A percentile compares a stretch with the other conserved stretches of the same genome.
Evolutionary conservation across 2,888 invertebrate genomes (phyloP).

Genomic region (Crocallis elinguaria): DNA sequence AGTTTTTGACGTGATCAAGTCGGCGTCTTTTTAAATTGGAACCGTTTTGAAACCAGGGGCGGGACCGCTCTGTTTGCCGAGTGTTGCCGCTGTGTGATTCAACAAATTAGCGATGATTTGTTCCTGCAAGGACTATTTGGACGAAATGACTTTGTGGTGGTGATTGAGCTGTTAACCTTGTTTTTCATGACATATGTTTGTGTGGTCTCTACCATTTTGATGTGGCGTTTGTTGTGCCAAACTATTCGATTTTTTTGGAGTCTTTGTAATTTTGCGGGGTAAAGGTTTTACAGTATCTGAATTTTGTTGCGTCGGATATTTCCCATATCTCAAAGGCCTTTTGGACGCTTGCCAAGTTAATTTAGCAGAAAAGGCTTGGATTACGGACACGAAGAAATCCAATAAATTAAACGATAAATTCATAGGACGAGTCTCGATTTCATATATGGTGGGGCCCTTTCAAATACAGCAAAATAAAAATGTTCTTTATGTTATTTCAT

Average conservation of each 20-base stretch:
- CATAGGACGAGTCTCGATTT: no score
- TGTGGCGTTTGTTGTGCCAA: background rate
- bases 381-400: background rate
- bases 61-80: conserved; percentile 58
- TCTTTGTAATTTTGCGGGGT: no score
- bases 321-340: conserved; percentile 3
- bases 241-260: background rate
- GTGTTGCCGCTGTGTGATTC: conserved; percentile 54
- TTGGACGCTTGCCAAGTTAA: conserved; percentile 11
- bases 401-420: conserved; percentile 3
- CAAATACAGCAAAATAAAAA: no score
- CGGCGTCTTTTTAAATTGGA: conserved; percentile 53
- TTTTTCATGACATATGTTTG: conserved; percentile 44
- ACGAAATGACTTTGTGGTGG: conserved; percentile 38
- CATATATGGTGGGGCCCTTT: no score
- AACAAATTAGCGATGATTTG: conserved; percentile 68
- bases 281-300: no score
- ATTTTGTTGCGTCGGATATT: conserved; percentile 7
- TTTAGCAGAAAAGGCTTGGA: conserved; percentile 15
- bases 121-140: conserved; percentile 49
- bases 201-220: conserved; percentile 12
- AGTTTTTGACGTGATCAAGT: conserved; percentile 19
- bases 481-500: background rate
- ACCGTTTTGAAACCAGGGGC: conserved; percentile 36
- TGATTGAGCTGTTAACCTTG: conserved; percentile 48